Evolutionary conservation across 2,797 vertebrate genomes (phyloP).

Genomic region (Pangasius krempfi): DNA sequence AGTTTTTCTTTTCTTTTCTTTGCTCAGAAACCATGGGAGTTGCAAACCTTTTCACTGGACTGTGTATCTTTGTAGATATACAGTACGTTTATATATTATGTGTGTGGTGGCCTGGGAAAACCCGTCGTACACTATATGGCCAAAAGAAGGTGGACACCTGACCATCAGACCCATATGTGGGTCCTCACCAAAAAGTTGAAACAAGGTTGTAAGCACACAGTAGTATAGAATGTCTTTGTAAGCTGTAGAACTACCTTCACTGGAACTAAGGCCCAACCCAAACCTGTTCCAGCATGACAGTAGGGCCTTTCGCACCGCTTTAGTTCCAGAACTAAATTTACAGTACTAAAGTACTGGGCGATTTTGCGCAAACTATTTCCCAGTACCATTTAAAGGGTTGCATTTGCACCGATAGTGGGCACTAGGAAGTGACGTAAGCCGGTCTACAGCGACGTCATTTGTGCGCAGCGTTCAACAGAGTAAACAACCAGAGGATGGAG

Average conservation of each 20-base stretch:
- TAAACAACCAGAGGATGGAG: no score
- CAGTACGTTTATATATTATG: neutral
- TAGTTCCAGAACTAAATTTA: no score
- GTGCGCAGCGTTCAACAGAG: no score
- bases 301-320: no score
- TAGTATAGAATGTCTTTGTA: neutral
- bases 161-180: neutral
- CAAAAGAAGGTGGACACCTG: neutral
- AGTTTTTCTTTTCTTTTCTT: neutral
- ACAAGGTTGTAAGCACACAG: neutral
- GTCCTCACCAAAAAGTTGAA: neutral
- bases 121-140: neutral
- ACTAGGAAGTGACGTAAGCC: no score
- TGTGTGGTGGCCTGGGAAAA: neutral
- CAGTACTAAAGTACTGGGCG: no score
- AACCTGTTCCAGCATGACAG: no score
- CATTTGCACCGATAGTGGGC: no score
- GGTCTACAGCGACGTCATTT: no score
- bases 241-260: neutral
- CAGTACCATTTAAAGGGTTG: no score
- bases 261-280: no score
- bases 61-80: neutral
- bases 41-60: neutral
- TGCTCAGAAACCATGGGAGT: neutral
- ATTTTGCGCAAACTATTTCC: no score